Conservation (phyloP, 1,140 invertebrate genomes). For the Gryon sp. region DNA sequence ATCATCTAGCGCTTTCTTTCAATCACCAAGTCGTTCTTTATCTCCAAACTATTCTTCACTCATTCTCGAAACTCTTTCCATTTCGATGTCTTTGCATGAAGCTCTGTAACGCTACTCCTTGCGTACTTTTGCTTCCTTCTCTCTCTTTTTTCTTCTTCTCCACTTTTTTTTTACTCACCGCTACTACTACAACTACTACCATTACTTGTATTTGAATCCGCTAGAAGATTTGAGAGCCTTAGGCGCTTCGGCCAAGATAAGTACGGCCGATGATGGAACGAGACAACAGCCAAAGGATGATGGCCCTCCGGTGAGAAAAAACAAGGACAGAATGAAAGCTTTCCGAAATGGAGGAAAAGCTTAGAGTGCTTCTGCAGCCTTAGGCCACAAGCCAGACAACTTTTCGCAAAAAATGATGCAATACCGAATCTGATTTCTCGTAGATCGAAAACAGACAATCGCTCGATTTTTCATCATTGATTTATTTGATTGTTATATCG, state of each 20-base stretch:
- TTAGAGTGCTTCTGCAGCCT: slow-evolving; percentile 61
- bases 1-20: slow-evolving; percentile 59
- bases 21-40: slow-evolving; percentile 59
- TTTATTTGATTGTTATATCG: too few relatives aligned
- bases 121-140: not conserved
- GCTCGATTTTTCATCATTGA: too few relatives aligned
- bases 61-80: slow-evolving; percentile 55
- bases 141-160: slow-evolving; percentile 10
- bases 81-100: slow-evolving; percentile 43
- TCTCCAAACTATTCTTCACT: slow-evolving; percentile 42
- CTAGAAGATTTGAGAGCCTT: slow-evolving; percentile 60
- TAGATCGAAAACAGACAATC: too few relatives aligned
- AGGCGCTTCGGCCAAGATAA: slow-evolving; percentile 56
- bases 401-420: slow-evolving; percentile 17
- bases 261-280: slow-evolving; percentile 58
- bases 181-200: slow-evolving; percentile 60
- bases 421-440: not conserved
- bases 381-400: slow-evolving; percentile 61
- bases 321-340: slow-evolving; percentile 33
- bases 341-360: slow-evolving; percentile 40
- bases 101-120: not conserved
- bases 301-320: slow-evolving; percentile 49
- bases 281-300: slow-evolving; percentile 49
- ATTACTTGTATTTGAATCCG: slow-evolving; percentile 63
- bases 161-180: slow-evolving; percentile 52